Percentiles rank a stretch among this genome's conserved stretches.
Conservation (phyloP, 2,888 invertebrate species). For the Busseola fusca region DNA sequence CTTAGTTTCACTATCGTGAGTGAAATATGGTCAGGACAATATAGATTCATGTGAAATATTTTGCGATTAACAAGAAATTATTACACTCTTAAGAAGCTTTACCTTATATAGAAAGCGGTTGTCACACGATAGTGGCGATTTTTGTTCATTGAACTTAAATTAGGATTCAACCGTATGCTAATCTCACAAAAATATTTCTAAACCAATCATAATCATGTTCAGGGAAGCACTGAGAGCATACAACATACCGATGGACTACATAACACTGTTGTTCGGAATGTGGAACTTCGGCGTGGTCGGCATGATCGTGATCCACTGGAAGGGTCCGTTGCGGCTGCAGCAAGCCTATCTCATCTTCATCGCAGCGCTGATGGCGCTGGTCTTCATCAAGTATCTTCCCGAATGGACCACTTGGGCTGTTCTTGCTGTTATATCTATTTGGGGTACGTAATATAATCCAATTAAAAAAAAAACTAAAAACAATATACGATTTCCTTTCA, state of each 20-base stretch:
- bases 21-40: not conserved
- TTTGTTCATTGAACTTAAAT: not conserved
- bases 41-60: not conserved
- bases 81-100: not conserved
- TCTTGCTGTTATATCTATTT: conserved; percentile 98
- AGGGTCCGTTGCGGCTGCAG: conserved; percentile 97
- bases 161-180: not conserved
- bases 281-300: conserved; percentile 99
- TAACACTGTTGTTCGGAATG: conserved; percentile 95
- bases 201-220: conserved; percentile 38
- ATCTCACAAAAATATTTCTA: not conserved
- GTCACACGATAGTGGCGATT: not conserved
- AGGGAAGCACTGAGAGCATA: conserved; percentile 97
- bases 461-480: not conserved
- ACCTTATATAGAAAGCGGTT: no score
- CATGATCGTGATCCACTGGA: conserved; percentile 99
- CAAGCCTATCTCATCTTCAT: conserved; percentile 99
- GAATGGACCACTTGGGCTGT: conserved; percentile 99
- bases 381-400: conserved; percentile 99
- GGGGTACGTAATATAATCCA: conserved; percentile 91
- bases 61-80: not conserved
- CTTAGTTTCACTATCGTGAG: not conserved
- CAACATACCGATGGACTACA: conserved; percentile 98
- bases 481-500: not conserved
- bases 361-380: conserved; percentile 99